Base-by-base conservation (phyloP, 2,113 vertebrate genomes). In the Vidua chalybeata region DNA sequence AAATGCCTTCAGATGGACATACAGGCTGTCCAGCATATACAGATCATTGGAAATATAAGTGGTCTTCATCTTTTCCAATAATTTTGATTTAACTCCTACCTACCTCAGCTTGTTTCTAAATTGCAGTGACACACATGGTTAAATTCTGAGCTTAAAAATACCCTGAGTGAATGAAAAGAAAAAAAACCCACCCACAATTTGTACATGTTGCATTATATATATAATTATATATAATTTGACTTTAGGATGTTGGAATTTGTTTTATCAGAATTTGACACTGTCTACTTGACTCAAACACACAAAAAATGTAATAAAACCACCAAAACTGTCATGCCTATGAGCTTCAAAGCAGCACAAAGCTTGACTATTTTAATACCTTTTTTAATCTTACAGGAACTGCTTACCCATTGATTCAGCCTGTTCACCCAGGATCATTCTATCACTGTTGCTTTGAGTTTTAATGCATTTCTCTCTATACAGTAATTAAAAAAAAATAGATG, bases 251-350 rank as follows among this genome's bases (percentile, higher is more conserved):
- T 85, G 77, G 78, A 76, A 43, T 84, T 95, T 89, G 55, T 89
- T 96, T 96, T 96, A 89, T 93, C 74, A 43, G 81, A 83, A 82
- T 96, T 95, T 96, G 95, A 95, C 93, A 90, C 81, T 72, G 95
- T 85, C 93, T 94, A 79, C 87, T 93, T 96, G 89, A 87, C 84
- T 97, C 73, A 76, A 95, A 71, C 49, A 69, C 30, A 84, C 33
- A 41, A 21, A 75, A 87, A 55, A 61, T 15, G 41, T 87, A 72
- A 61, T 77, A 74, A 92, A 95, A 26, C 2, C 37, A 83, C 23
- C 4, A 5, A 64, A 87, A 81, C 41, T 61, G 72, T 59, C 56
- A 77, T 81, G 39, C 31, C 67, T 78, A 17, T 16, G 41, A 76
- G 81, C 68, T 86, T 71, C 67, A 79, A 78, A 89, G 59, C n/a